Conservation (phyloP, 2,888 invertebrate species). For the Phyllotreta cruciferae region DNA sequence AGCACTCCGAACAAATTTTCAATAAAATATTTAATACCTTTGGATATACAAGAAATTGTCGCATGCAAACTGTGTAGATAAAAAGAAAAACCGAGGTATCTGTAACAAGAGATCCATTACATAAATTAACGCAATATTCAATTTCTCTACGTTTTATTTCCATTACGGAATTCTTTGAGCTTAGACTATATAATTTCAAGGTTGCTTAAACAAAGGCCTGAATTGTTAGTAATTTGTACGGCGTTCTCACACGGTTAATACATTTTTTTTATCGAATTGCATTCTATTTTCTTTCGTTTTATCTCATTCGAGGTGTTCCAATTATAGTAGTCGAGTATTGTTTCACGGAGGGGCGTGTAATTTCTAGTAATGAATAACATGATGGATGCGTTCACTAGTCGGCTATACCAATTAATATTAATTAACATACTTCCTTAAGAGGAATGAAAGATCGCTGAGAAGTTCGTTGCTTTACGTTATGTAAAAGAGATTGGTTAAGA, state of each 20-base stretch:
- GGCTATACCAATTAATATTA: slow-evolving; percentile 3
- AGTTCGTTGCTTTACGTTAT: too few species aligned
- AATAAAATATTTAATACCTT: too few species aligned
- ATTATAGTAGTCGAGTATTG: slow-evolving; percentile 8
- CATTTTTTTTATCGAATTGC: slow-evolving; percentile 22
- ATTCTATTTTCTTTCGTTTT: slow-evolving; percentile 7
- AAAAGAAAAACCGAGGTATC: neutral
- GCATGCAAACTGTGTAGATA: too few species aligned
- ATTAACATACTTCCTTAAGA: neutral
- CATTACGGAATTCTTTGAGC: neutral
- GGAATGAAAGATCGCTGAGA: too few species aligned
- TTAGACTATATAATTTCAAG: slow-evolving; percentile 23
- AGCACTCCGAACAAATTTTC: too few species aligned
- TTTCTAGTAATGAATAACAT: slow-evolving; percentile 10
- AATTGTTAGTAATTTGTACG: slow-evolving; percentile 16
- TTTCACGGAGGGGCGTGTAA: slow-evolving; percentile 4
- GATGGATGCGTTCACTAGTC: slow-evolving; percentile 6
- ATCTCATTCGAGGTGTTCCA: slow-evolving; percentile 8
- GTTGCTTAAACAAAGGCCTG: slow-evolving; percentile 27
- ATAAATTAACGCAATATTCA: neutral
- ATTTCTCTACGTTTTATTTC: slow-evolving; percentile 4
- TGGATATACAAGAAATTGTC: too few species aligned
- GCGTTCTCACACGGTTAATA: slow-evolving; percentile 21
- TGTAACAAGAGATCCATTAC: slow-evolving; percentile 7
- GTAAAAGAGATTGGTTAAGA: too few species aligned